phyloP scores from a whole-genome alignment of 2,888 invertebrate genomes.

The Phortica okadai region DNA sequence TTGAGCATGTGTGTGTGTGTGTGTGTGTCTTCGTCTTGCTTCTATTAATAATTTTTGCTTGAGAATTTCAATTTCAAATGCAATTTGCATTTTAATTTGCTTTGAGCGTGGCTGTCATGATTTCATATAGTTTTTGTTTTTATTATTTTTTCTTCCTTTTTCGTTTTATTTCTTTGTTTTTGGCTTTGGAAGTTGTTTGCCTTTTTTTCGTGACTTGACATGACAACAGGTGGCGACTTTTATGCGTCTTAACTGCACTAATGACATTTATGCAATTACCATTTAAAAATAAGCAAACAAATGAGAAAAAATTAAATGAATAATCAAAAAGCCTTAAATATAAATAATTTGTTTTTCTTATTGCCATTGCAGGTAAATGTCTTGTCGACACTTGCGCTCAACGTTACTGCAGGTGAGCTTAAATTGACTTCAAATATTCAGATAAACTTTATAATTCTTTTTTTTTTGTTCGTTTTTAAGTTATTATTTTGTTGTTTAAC shows the following conservation, averaged over 20 bases:
- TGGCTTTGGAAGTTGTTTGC: neutral
- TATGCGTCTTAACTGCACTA: slow-evolving; percentile 33
- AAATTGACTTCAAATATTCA: neutral
- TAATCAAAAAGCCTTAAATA: neutral
- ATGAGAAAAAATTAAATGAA: neutral
- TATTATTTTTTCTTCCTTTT: slow-evolving; percentile 51
- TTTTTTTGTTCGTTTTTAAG: neutral
- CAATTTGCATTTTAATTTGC: slow-evolving; percentile 58
- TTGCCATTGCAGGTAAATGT: neutral
- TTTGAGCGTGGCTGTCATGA: slow-evolving; percentile 40
- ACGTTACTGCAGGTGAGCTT: no score
- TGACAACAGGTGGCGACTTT: slow-evolving; percentile 43
- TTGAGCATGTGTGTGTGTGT: neutral
- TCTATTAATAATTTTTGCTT: slow-evolving; percentile 59
- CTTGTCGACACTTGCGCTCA: neutral
- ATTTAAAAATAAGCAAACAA: neutral
- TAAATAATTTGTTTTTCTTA: neutral
- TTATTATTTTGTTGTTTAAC: neutral
- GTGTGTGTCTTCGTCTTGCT: slow-evolving; percentile 52
- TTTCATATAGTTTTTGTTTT: neutral
- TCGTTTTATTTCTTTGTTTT: slow-evolving; percentile 31
- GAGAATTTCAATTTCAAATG: slow-evolving; percentile 64
- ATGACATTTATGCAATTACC: neutral
- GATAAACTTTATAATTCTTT: neutral
- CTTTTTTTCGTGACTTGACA: slow-evolving; percentile 34